Base-by-base conservation (phyloP, 2,797 vertebrate species). In the Forpus xanthops region DNA sequence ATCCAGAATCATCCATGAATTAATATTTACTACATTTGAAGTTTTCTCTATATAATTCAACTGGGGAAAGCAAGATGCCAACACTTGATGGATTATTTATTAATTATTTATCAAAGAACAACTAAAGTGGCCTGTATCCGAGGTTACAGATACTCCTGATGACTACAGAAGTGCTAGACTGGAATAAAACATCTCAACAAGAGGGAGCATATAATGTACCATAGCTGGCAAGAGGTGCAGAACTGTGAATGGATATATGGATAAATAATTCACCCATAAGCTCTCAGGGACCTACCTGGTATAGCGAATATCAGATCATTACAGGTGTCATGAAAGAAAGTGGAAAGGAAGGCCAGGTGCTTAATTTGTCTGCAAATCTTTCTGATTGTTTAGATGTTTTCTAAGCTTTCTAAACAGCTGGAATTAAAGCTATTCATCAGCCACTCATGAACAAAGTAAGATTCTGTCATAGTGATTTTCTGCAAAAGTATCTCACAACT, bases 401-500 rank as follows among this genome's bases (percentile, higher is more conserved):
- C 41, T 58, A 58, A 35, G 55, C 28, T 90, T 91, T 78, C 53
- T 66, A 64, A 91, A 60, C 35, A 81, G n/a, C 39, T 79, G 41
- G 64, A 95, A 93, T 78, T 70, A 89, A 78, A 93, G 50, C 9
- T 74, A 33, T 70, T 87, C 68, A 53, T 44, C 35, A 78, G 47
- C 42, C 62, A 66, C 60, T 71, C 70, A 60, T 13, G 25, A 70
- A 84, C 45, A 79, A 91, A 60, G 35, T 58, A 73, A 73, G 35
- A 82, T 87, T 89, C 55, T 87, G 35, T 45, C 25, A 87, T 20
- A 11, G 19, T 53, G 65, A 74, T 61, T 89, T 83, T 64, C 47
- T 77, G 52, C 58, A 94, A 71, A 31, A 79, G 12, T 80, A 89
- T 87, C 55, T 95, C 55, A 87, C 58, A 85, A 84, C 31, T 92